Evolutionary conservation across 2,797 vertebrate species (phyloP).

Genomic region (Enteromius anoplus): DNA sequence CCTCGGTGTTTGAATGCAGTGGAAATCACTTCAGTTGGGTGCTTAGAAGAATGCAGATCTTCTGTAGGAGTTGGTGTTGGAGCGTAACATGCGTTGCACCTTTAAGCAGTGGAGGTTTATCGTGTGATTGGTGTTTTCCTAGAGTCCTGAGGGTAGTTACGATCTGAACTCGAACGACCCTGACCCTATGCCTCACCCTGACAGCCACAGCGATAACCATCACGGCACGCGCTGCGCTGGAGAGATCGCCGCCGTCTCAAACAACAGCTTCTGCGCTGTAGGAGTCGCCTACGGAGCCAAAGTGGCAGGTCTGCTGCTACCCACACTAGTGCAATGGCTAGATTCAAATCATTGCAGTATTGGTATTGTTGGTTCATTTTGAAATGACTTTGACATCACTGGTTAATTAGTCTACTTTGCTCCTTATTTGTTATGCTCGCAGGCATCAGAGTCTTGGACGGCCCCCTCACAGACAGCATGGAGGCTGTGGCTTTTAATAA

Average conservation of each 20-base stretch:
- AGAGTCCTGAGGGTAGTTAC: slow-evolving; percentile 97
- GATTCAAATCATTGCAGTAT: too few species aligned
- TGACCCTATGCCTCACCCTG: slow-evolving; percentile 95
- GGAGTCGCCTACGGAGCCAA: slow-evolving; percentile 93
- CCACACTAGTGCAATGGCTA: neutral
- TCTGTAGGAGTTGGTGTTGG: neutral
- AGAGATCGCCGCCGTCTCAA: slow-evolving; percentile 93
- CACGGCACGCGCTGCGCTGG: slow-evolving; percentile 95
- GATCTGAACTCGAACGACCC: slow-evolving; percentile 97
- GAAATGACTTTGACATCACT: neutral
- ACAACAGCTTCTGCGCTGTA: slow-evolving; percentile 96
- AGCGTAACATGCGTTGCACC: neutral
- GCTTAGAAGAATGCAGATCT: neutral
- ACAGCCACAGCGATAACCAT: slow-evolving; percentile 88
- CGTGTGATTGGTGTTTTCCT: neutral
- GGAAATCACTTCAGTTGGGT: neutral
- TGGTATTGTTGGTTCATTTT: neutral
- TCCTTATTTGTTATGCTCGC: neutral
- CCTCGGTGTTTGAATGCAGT: neutral
- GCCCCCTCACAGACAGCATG: slow-evolving; percentile 96
- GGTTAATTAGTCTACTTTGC: neutral
- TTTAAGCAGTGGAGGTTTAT: neutral
- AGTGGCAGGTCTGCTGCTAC: slow-evolving; percentile 81
- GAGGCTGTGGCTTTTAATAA: slow-evolving; percentile 98
- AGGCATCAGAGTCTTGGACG: slow-evolving; percentile 96